Evolutionary conservation across 2,113 vertebrate genomes (phyloP).

Genomic region (Diglossa brunneiventris): DNA sequence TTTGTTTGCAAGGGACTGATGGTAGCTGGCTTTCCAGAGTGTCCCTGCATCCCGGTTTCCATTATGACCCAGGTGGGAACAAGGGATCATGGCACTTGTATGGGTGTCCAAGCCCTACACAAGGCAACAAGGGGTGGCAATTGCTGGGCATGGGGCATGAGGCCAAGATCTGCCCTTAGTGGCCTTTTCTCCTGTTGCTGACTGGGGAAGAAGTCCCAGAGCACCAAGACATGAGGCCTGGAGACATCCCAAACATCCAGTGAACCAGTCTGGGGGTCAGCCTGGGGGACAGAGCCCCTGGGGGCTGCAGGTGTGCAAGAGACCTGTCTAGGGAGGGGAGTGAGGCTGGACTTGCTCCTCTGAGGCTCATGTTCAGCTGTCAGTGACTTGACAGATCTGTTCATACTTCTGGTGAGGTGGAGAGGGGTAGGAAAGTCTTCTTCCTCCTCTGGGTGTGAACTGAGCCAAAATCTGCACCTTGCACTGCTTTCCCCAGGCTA

Average conservation of each 20-base stretch:
- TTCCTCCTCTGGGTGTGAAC: not conserved
- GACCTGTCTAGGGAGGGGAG: not conserved
- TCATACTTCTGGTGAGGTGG: not conserved
- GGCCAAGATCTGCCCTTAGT: not conserved
- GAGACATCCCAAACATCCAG: not conserved
- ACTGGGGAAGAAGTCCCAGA: not conserved
- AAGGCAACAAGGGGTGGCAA: not conserved
- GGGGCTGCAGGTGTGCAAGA: not conserved
- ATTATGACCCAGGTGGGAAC: not conserved
- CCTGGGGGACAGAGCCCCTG: not conserved
- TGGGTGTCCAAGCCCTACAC: not conserved
- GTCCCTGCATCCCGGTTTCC: not conserved
- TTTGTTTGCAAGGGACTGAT: not conserved
- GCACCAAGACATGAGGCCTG: not conserved
- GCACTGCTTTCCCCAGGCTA: not conserved
- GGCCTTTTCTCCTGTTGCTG: not conserved
- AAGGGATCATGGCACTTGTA: not conserved
- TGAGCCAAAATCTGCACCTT: not conserved
- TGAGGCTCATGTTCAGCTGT: not conserved
- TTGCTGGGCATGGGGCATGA: fast-evolving
- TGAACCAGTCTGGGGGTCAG: not conserved
- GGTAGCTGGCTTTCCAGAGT: not conserved
- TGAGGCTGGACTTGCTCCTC: fast-evolving
- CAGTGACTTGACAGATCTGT: not conserved
- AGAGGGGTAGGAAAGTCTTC: not conserved